phyloP scores from a whole-genome alignment of 2,797 vertebrate species.

The Sebastes melanostomus region DNA sequence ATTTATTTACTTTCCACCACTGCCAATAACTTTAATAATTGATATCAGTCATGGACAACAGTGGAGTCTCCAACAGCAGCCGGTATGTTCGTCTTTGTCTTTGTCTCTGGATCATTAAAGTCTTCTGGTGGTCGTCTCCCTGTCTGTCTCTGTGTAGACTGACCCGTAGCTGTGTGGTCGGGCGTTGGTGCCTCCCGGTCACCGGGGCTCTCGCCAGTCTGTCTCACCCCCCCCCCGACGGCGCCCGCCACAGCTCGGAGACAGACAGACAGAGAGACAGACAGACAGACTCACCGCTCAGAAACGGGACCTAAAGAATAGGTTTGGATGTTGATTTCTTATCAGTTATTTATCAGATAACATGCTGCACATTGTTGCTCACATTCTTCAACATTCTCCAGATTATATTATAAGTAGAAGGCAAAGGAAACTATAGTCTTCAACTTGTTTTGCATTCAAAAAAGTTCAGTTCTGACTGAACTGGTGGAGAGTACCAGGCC shows the following conservation, averaged over 20 bases:
- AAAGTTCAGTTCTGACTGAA: not conserved
- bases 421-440: not conserved
- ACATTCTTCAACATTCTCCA: not conserved
- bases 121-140: slow-evolving; percentile 24
- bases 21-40: not conserved
- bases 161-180: slow-evolving; percentile 74
- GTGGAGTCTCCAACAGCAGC: not conserved
- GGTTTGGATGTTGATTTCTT: not conserved
- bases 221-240: slow-evolving; percentile 42
- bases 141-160: slow-evolving; percentile 60
- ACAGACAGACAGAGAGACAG: slow-evolving; percentile 1
- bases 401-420: not conserved
- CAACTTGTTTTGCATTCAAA: not conserved
- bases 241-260: not conserved
- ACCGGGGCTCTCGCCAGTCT: slow-evolving; percentile 68
- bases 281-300: slow-evolving; percentile 35
- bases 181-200: slow-evolving; percentile 69
- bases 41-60: not conserved
- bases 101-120: slow-evolving; percentile 58
- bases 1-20: not conserved
- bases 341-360: not conserved
- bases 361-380: not conserved
- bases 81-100: slow-evolving; percentile 7
- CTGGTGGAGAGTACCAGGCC: too few species aligned
- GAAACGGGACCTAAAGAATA: not conserved